Base-by-base conservation (phyloP, 2,888 invertebrate genomes). In the Eupeodes luniger region DNA sequence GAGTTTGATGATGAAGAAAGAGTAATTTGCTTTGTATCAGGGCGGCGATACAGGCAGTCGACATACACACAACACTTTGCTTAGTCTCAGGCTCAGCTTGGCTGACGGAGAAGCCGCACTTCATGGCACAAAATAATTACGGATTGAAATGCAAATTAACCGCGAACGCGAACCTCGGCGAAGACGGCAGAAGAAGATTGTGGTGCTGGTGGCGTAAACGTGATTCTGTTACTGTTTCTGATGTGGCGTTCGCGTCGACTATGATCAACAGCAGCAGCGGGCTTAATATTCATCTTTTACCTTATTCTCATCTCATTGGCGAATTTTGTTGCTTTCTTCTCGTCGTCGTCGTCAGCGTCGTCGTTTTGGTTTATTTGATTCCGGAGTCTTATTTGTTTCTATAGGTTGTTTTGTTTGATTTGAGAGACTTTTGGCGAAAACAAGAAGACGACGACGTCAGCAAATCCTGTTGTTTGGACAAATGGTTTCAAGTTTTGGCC, bases 101-200 rank as follows among this genome's bases (percentile, higher is more conserved):
- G 72, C 27, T 76, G 76, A 34, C 55, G 57, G 61, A 80, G 70
- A 76, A 77, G 76, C 64, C 72, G 84, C 57, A 76, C 84, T 77
- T 81, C 87, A 88, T 88, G 87, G 87, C 85, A 88, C 87, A 81
- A 14, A 55, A 36, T 79, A 78, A 66, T 84, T 81, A 77, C 76
- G 49, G 40, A 57, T 14, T 19, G n/a, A 80, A 72, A 75, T 59
- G 64, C 59, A 75, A 61, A 61, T 55, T 74, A 62, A 62, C 62
- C 61, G 72, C 72, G 27, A 27, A 27, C 27, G 27, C 2, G 27
- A 27, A 27, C 27, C 27, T 27, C 27, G 47, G 57, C 72, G 34
- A 19, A 1, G 70, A 16, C 55, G 19, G 61, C 70, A 61, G 66
- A 36, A 55, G 67, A 36, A 57, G 80, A 80, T 72, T 66, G 47